Conservation (phyloP, 1,140 invertebrate genomes). For the Onthophagus taurus region DNA sequence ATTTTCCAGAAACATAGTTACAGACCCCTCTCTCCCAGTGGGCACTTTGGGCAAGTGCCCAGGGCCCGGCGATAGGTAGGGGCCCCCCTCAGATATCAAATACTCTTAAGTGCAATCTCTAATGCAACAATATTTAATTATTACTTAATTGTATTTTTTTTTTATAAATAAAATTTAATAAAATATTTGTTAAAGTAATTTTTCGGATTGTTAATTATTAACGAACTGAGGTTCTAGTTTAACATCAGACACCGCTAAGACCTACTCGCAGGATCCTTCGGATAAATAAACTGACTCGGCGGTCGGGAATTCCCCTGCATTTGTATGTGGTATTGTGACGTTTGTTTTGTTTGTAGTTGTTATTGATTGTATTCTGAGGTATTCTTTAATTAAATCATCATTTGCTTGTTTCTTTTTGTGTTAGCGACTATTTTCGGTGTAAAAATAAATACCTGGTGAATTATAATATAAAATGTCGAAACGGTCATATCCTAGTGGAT, state of each 20-base stretch:
- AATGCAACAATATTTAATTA: too few relatives aligned
- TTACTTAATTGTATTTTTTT: not conserved
- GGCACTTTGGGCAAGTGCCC: not conserved
- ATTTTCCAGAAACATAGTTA: too few relatives aligned
- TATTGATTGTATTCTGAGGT: not conserved
- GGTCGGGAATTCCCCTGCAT: not conserved
- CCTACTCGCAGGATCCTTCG: too few relatives aligned
- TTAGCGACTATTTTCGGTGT: not conserved
- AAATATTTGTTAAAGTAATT: not conserved
- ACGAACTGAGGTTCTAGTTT: not conserved
- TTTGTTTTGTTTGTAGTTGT: not conserved
- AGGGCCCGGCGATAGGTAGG: not conserved
- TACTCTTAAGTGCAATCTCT: not conserved
- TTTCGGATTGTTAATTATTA: not conserved
- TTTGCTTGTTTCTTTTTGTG: not conserved
- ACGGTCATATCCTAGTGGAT: not conserved
- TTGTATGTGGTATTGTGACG: not conserved
- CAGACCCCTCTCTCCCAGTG: not conserved
- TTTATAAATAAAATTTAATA: not conserved
- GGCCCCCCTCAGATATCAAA: too few relatives aligned
- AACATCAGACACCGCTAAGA: not conserved
- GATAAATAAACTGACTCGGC: not conserved
- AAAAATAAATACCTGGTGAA: not conserved
- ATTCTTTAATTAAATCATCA: not conserved
- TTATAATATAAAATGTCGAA: conserved; percentile 1